Conservation (phyloP, 2,113 vertebrate species). For the Bostrychus sinensis region DNA sequence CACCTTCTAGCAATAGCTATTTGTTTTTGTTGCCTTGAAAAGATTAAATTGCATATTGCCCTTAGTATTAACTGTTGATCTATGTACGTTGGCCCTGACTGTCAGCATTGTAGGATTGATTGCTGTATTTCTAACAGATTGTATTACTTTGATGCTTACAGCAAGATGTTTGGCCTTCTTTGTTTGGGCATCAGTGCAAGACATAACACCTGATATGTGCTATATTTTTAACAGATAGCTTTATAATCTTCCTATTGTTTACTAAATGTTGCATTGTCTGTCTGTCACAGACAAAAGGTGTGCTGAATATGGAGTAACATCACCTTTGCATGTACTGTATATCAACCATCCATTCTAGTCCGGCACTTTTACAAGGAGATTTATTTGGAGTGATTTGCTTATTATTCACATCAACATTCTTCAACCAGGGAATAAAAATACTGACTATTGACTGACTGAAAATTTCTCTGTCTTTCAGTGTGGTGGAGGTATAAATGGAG, state of each 20-base stretch:
- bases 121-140: slow-evolving; percentile 26
- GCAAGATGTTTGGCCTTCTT: slow-evolving; percentile 36
- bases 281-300: slow-evolving; percentile 21
- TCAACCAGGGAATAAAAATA: too few relatives aligned
- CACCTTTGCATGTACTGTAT: slow-evolving; percentile 1
- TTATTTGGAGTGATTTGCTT: too few relatives aligned
- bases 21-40: slow-evolving; percentile 20
- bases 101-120: slow-evolving; percentile 12
- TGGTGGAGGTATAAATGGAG: slow-evolving; percentile 86
- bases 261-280: slow-evolving; percentile 15
- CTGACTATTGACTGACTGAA: background rate
- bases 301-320: background rate
- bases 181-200: slow-evolving; percentile 27
- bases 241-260: slow-evolving; percentile 28
- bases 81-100: slow-evolving; percentile 16
- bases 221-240: slow-evolving; percentile 33
- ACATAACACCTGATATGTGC: slow-evolving; percentile 6
- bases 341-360: background rate
- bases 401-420: too few relatives aligned
- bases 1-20: slow-evolving; percentile 9
- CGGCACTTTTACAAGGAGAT: slow-evolving; percentile 7
- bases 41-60: background rate
- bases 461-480: slow-evolving; percentile 80
- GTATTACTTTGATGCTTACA: slow-evolving; percentile 23
- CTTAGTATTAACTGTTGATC: slow-evolving; percentile 1